Evolutionary conservation across 2,888 invertebrate species (phyloP).

Genomic region (Aleiodes testaceus): DNA sequence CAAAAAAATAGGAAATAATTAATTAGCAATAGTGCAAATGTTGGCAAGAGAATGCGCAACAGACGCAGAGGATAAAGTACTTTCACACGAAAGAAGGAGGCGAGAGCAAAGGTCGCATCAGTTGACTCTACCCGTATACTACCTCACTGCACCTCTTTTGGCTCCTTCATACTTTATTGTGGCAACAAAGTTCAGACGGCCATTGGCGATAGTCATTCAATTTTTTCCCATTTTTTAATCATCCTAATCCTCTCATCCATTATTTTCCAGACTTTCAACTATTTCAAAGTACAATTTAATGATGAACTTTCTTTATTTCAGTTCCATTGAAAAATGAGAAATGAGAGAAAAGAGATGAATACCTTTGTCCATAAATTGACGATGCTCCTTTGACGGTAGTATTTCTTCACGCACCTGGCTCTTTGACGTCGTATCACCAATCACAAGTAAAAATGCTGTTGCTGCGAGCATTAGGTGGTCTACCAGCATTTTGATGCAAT

Average conservation of each 20-base stretch:
- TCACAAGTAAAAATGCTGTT: slow-evolving; percentile 55
- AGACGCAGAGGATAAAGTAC: slow-evolving; percentile 52
- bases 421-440: slow-evolving; percentile 54
- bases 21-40: slow-evolving; percentile 23
- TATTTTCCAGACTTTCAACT: slow-evolving; percentile 47
- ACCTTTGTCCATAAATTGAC: slow-evolving; percentile 60
- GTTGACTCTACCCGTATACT: slow-evolving; percentile 40
- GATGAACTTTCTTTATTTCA: too few relatives aligned
- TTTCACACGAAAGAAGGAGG: slow-evolving; percentile 60
- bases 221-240: slow-evolving; percentile 35
- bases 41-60: slow-evolving; percentile 38
- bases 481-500: slow-evolving; percentile 56
- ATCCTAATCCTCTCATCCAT: slow-evolving; percentile 33
- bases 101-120: slow-evolving; percentile 64
- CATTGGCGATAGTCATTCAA: slow-evolving; percentile 51
- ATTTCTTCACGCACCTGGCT: slow-evolving; percentile 55
- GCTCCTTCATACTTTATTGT: slow-evolving; percentile 15
- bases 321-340: too few relatives aligned
- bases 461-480: slow-evolving; percentile 55
- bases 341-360: neutral
- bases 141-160: slow-evolving; percentile 9
- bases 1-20: slow-evolving; percentile 1
- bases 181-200: slow-evolving; percentile 67
- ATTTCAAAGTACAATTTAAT: too few relatives aligned
- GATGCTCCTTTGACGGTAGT: slow-evolving; percentile 52